Base-by-base conservation (phyloP, 2,888 invertebrate species). In the Andrena dorsata region DNA sequence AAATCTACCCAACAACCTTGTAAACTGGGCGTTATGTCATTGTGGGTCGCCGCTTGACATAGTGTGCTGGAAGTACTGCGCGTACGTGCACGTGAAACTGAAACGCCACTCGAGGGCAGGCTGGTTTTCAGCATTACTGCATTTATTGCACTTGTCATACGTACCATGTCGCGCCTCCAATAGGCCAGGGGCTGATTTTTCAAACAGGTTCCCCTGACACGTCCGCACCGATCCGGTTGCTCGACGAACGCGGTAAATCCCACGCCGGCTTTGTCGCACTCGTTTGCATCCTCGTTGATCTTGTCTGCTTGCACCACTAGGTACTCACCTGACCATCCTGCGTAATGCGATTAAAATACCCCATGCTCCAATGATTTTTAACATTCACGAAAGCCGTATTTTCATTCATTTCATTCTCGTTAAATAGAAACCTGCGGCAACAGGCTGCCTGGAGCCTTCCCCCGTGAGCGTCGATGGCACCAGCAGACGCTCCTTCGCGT, bases 261-360 rank as follows among this genome's bases (percentile, higher is more conserved):
- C 1, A 95, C 94, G 2, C 95, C 95, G 20, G 94, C 94, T 75
- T 94, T 94, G 88, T 95, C 94, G 84, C 95, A 95, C 75, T 94
- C 94, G 47, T 93, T 93, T 4, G 94, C 94, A 69, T 94, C 93
- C 23, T 92, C 83, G 71, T 93, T 92, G 41, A 95, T 92, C 73
- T 61, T 77, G 61, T 71, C 75, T 23, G 93, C 91, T 41, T 93
- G 90, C 2, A 95, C 90, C 4, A 95, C 91, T 61, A 95, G 90
- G 85, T 94, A 95, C 86, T 95, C 95, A 0, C 88, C 88, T 6
- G 84, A 69, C 64, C 75, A 75, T 23, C 53, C 86, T 81, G 47
- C 8, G 10, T 8, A n/a, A 61, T 4, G 13, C 13, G 5, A 80
- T 51, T 49, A 26, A 13, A 70, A 35, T 56, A 16, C 10, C 41